phyloP scores from a whole-genome alignment of 2,888 invertebrate genomes.

The Carpatolechia fugitivella region DNA sequence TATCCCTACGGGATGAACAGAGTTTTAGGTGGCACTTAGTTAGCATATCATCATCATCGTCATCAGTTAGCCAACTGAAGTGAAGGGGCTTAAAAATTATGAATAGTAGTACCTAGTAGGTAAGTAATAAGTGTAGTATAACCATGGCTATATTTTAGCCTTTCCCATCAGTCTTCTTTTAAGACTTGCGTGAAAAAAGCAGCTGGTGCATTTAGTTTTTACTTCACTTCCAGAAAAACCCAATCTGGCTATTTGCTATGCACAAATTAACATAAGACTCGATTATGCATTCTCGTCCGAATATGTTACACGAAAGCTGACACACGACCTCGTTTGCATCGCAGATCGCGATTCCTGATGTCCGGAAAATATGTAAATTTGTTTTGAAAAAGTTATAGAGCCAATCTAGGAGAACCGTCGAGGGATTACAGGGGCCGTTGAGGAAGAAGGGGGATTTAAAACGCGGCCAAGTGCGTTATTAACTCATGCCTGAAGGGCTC shows the following conservation, averaged over 20 bases:
- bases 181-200: too few species aligned
- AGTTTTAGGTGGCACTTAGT: too few species aligned
- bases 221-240: not conserved
- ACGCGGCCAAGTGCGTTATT: not conserved
- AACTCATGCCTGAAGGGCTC: constrained; percentile 12
- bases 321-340: constrained; percentile 31
- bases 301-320: not conserved
- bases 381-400: constrained; percentile 58
- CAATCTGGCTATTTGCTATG: not conserved
- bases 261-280: constrained; percentile 3
- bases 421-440: constrained; percentile 37
- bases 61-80: too few species aligned
- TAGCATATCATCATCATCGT: too few species aligned
- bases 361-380: constrained; percentile 60
- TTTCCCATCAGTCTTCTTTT: too few species aligned
- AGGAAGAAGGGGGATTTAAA: not conserved
- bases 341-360: constrained; percentile 45
- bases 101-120: too few species aligned
- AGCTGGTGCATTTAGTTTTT: too few species aligned
- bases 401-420: constrained; percentile 50
- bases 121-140: too few species aligned
- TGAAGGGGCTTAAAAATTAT: too few species aligned
- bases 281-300: constrained; percentile 1
- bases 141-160: too few species aligned
- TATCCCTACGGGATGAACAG: too few species aligned